These are phyloP conservation scores for Phthorimaea operculella DNA, from an alignment of 1,140 invertebrate species.

Conservation along the genomic window DNA sequence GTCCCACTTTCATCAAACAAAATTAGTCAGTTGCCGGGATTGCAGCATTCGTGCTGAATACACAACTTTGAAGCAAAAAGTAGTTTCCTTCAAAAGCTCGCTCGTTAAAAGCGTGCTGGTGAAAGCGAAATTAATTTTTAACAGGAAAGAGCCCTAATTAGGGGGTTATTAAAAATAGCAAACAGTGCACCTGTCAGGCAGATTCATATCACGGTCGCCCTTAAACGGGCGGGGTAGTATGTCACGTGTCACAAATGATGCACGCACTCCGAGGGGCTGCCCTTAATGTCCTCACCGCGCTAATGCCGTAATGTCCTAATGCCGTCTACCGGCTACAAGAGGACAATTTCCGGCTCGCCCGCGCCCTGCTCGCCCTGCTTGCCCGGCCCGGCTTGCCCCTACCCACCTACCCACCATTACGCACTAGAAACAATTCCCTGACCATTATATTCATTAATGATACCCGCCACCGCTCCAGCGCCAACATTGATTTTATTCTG, in stretches of 20 bases:
- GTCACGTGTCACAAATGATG: constrained; percentile 48
- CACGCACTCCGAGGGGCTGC: constrained; percentile 38
- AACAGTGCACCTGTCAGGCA: too few species aligned
- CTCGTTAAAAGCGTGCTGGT: too few species aligned
- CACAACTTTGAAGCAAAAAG: too few species aligned
- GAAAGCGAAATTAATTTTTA: too few species aligned
- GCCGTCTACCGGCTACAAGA: constrained; percentile 46
- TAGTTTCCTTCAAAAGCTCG: too few species aligned
- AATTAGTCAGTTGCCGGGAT: too few species aligned
- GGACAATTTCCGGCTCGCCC: constrained; percentile 55
- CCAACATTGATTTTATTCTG: constrained; percentile 35
- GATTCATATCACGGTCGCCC: too few species aligned
- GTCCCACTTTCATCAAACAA: too few species aligned
- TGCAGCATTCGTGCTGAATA: too few species aligned
- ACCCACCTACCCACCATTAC: constrained; percentile 55
- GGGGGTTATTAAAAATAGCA: too few species aligned
- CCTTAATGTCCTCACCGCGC: constrained; percentile 46
- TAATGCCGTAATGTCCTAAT: constrained; percentile 29
- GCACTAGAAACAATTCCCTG: constrained; percentile 57
- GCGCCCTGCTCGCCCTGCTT: constrained; percentile 19
- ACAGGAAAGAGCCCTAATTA: too few species aligned
- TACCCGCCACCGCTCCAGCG: constrained; percentile 24
- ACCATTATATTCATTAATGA: constrained; percentile 58
- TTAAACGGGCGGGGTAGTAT: constrained; percentile 7
- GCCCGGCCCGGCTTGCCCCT: constrained; percentile 21